Base-by-base conservation (phyloP, 2,797 vertebrate species). In the Sparus aurata region DNA sequence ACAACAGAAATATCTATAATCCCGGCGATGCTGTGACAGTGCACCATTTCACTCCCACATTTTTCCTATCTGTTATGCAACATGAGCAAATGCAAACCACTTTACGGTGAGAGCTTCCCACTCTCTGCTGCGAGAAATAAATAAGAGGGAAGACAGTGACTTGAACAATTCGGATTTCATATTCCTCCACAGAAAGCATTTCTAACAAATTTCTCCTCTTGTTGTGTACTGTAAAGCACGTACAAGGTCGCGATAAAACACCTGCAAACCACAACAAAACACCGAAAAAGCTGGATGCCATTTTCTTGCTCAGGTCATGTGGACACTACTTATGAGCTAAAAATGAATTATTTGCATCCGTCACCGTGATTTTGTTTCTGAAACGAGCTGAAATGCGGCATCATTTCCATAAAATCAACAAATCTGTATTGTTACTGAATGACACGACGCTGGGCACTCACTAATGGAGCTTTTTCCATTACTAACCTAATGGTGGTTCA, bases 21-120 rank as follows among this genome's bases (percentile, higher is more conserved):
- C 41, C 58, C 34, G 52, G 61, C 41, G 27, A 74, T 81, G 76
- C 78, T 85, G 76, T 77, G 87, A 87, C 69, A 53, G 82, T 73
- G 79, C 75, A 83, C 63, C 22, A 54, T 69, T 86, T 73, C 70
- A 73, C 88, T 79, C 90, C 89, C 83, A 91, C 89, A 83, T 85
- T 63, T 38, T 74, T 64, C 53, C 64, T 54, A 3, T 85, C 84
- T 79, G 82, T 90, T 90, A 85, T 16, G 22, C 75, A 91, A 89
- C 74, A 66, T 74, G 72, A 72, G 75, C 77, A 81, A 77, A 86
- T 75, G 73, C 68, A 83, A 83, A 75, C 49, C 83, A 73, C 75
- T 83, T 82, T 64, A 75, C 34, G 38, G 47, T 38, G 65, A 77
- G 77, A 64, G 71, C 86, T 55, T 77, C 83, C 86, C 64, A 82